phyloP scores from a whole-genome alignment of 2,113 vertebrate species.

The Tympanuchus pallidicinctus region DNA sequence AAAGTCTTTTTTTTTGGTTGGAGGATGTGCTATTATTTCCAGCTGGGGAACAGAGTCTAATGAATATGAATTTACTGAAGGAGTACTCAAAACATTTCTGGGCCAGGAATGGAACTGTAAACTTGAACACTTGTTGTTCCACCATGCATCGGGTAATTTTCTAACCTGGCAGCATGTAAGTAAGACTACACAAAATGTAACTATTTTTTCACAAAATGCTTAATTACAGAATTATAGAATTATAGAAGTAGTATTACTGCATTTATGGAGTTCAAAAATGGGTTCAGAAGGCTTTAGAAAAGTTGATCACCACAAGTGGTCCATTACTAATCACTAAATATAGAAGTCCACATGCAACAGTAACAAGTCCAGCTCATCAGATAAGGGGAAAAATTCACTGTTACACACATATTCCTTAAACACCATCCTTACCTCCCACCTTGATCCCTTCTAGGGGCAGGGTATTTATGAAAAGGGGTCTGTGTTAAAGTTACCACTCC shows the following conservation, averaged over 20 bases:
- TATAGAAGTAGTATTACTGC: neutral
- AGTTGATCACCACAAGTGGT: neutral
- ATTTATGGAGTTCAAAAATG: neutral
- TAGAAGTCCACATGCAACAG: neutral
- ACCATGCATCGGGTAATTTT: neutral
- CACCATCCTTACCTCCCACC: neutral
- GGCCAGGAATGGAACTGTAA: neutral
- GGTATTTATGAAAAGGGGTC: neutral
- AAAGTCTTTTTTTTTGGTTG: neutral
- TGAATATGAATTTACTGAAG: neutral
- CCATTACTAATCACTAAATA: neutral
- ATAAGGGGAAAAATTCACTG: neutral
- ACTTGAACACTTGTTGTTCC: neutral
- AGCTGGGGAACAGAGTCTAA: neutral
- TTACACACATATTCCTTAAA: neutral
- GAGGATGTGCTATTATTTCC: neutral
- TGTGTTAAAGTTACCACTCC: neutral
- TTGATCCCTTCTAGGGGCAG: neutral
- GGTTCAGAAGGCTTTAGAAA: neutral
- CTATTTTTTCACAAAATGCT: neutral
- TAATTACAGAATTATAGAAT: neutral
- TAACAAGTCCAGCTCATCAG: fast-evolving
- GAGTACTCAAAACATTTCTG: neutral
- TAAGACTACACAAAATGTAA: neutral
- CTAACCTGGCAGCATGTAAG: neutral